Conservation (phyloP, 2,888 invertebrate genomes). For the Tiliacea citrago region DNA sequence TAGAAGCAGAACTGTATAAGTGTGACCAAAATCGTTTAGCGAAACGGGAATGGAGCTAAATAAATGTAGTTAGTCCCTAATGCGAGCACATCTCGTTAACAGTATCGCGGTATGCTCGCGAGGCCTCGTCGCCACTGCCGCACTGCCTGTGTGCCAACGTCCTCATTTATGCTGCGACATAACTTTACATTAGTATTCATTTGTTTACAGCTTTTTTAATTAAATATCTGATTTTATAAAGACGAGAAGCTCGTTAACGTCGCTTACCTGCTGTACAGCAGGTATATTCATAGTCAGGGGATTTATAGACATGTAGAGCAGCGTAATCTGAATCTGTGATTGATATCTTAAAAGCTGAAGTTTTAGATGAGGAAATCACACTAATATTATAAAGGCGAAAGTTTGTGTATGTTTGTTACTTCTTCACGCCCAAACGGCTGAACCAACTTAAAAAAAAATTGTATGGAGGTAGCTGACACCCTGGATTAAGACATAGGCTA, state of each 20-base stretch:
- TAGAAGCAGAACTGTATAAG: too few relatives aligned
- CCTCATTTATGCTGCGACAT: conserved; percentile 58
- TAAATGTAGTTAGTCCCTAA: too few relatives aligned
- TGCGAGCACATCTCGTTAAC: conserved; percentile 68
- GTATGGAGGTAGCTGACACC: too few relatives aligned
- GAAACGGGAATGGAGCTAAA: too few relatives aligned
- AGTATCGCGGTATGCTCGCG: conserved; percentile 44
- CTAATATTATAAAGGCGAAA: too few relatives aligned
- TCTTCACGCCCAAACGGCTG: too few relatives aligned
- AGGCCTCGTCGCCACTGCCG: conserved; percentile 31
- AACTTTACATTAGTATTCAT: conserved; percentile 75
- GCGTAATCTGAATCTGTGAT: conserved; percentile 13
- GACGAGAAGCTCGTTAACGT: conserved; percentile 72
- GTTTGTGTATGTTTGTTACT: too few relatives aligned
- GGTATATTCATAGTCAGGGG: conserved; percentile 11
- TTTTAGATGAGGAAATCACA: too few relatives aligned
- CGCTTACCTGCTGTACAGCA: conserved; percentile 58
- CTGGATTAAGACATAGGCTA: too few relatives aligned
- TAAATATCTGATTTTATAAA: conserved; percentile 75
- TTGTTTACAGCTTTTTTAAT: conserved; percentile 80
- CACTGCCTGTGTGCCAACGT: conserved; percentile 31
- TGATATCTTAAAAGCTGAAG: neutral
- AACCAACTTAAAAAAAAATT: too few relatives aligned
- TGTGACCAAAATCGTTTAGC: too few relatives aligned
- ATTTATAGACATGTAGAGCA: conserved; percentile 32